Percentiles rank a stretch among this genome's conserved stretches.
These are phyloP conservation scores for Malurus splendens DNA, from an alignment of 2,797 vertebrate species.

Conservation along the genomic window DNA sequence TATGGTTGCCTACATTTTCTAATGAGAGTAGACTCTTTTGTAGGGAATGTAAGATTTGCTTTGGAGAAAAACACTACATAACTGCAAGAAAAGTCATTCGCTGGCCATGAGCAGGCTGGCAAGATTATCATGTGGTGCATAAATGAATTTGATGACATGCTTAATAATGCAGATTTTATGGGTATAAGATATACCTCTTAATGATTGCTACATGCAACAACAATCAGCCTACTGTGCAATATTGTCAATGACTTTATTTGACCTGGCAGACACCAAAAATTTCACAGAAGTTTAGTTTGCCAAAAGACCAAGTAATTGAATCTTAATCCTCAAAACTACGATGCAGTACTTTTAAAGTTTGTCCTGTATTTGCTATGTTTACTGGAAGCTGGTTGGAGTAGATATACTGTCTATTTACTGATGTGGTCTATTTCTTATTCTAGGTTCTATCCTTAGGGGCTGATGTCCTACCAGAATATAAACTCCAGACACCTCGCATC, in stretches of 20 bases:
- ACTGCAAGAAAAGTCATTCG: not conserved
- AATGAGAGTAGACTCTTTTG: not conserved
- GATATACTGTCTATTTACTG: not conserved
- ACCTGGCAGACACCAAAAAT: not conserved
- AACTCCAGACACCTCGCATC: constrained; percentile 93
- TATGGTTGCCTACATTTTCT: not conserved
- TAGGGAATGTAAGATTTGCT: not conserved
- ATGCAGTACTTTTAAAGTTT: not conserved
- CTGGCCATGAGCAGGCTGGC: not conserved
- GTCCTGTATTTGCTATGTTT: not conserved
- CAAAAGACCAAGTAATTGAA: not conserved
- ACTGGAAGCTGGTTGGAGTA: not conserved
- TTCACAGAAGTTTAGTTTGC: not conserved
- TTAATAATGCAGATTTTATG: not conserved
- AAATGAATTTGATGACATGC: not conserved
- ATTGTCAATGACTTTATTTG: not conserved
- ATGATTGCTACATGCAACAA: not conserved
- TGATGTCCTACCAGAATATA: constrained; percentile 96
- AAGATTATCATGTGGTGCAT: not conserved
- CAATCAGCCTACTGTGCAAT: not conserved
- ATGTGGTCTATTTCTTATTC: not conserved
- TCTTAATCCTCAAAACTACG: not conserved
- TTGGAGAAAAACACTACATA: not conserved
- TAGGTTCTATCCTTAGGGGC: constrained; percentile 96
- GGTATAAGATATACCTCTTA: not conserved